phyloP scores from a whole-genome alignment of 1,140 invertebrate genomes.

The Ditylenchus dipsaci region DNA sequence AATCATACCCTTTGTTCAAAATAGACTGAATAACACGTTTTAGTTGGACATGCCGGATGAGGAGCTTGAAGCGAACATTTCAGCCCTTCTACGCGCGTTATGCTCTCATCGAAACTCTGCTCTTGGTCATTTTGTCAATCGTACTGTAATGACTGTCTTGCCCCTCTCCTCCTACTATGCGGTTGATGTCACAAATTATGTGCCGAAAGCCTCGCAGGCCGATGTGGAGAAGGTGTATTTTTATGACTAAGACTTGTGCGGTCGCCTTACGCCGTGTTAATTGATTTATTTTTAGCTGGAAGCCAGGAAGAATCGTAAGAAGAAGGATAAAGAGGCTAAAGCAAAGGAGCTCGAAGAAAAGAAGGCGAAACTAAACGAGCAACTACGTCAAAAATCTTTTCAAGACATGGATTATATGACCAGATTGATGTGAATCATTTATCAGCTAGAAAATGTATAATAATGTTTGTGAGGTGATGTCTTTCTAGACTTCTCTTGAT shows the following conservation, averaged over 20 bases:
- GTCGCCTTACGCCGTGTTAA: too few species aligned
- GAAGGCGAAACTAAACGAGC: background rate
- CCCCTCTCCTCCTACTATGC: conserved; percentile 31
- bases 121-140: conserved; percentile 53
- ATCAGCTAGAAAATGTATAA: too few species aligned
- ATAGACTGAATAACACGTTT: conserved; percentile 17
- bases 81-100: conserved; percentile 38
- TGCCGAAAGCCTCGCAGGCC: conserved; percentile 47
- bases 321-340: background rate
- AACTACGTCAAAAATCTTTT: background rate
- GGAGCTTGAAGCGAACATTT: conserved; percentile 50
- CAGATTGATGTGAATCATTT: background rate
- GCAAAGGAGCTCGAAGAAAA: background rate
- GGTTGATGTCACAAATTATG: conserved; percentile 44
- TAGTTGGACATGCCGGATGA: conserved; percentile 51
- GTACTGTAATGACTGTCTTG: conserved; percentile 48
- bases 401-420: background rate
- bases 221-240: conserved; percentile 49
- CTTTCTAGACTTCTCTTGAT: too few species aligned
- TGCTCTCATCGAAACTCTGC: conserved; percentile 51
- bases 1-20: conserved; percentile 9
- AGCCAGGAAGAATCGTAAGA: background rate
- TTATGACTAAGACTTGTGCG: background rate
- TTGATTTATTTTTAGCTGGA: too few species aligned
- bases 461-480: too few species aligned